phyloP scores from a whole-genome alignment of 2,113 vertebrate genomes.

The Baryphthengus martii region DNA sequence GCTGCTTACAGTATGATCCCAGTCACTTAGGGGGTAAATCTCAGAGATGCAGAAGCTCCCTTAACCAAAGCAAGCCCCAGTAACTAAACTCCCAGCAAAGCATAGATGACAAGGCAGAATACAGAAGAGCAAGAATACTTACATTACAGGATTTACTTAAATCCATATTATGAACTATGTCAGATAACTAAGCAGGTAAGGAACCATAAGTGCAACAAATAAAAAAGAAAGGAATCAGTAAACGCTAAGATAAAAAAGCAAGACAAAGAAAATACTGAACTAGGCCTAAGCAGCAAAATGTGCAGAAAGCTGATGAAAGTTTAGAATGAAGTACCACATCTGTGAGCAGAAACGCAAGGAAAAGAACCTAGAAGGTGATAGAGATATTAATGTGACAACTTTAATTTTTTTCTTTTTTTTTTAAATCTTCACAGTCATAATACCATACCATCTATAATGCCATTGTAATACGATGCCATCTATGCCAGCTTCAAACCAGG shows the following conservation, averaged over 20 bases:
- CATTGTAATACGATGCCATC: too few species aligned
- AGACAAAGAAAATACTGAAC: neutral
- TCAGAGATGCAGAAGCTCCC: neutral
- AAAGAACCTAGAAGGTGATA: neutral
- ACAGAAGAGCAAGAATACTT: constrained; percentile 10
- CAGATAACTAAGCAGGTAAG: constrained; percentile 38
- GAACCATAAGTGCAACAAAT: constrained; percentile 8
- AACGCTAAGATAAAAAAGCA: neutral
- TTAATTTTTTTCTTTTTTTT: neutral
- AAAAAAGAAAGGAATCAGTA: neutral
- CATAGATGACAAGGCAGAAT: constrained; percentile 1
- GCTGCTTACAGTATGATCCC: constrained; percentile 6
- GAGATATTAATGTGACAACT: neutral
- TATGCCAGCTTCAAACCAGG: neutral
- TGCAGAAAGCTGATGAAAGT: neutral
- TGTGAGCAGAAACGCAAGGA: neutral
- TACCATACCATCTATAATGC: too few species aligned
- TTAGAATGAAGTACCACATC: neutral
- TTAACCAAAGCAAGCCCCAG: constrained; percentile 30
- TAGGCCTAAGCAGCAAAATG: neutral
- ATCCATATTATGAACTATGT: constrained; percentile 28
- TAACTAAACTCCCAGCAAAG: constrained; percentile 41
- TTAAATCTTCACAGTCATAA: neutral
- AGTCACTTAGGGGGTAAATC: neutral
- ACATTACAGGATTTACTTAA: constrained; percentile 31